These are phyloP conservation scores for Amazona ochrocephala DNA, from an alignment of 2,797 vertebrate species.

Conservation along the genomic window DNA sequence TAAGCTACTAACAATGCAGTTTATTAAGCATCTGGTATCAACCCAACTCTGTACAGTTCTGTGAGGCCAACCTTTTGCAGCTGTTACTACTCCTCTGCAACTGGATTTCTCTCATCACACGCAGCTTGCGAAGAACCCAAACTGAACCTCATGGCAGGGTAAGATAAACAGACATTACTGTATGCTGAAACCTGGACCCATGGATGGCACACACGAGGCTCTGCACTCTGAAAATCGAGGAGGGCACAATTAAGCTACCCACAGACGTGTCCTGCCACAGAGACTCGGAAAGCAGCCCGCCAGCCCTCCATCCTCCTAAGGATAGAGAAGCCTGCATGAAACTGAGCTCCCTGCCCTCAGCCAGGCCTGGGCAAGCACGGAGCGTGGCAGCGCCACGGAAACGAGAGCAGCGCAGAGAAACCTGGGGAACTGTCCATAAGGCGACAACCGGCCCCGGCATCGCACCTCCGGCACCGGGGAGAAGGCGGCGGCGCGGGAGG, in stretches of 20 bases:
- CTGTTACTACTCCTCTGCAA: background rate
- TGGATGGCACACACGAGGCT: rapidly evolving
- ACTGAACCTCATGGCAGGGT: rapidly evolving
- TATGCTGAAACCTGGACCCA: rapidly evolving
- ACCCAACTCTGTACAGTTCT: background rate
- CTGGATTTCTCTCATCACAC: background rate
- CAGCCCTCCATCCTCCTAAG: rapidly evolving
- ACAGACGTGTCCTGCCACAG: rapidly evolving
- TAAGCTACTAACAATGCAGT: background rate
- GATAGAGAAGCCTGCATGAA: rapidly evolving
- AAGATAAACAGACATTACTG: rapidly evolving
- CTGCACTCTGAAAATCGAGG: rapidly evolving
- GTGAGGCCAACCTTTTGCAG: background rate
- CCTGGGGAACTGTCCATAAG: rapidly evolving
- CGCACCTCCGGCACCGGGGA: rapidly evolving
- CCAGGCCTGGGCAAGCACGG: background rate
- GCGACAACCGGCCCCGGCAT: rapidly evolving
- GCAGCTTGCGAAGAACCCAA: rapidly evolving
- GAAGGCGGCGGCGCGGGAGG: rapidly evolving
- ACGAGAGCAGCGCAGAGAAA: rapidly evolving
- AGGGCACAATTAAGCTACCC: rapidly evolving
- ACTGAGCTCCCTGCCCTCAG: no score
- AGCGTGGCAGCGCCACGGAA: rapidly evolving
- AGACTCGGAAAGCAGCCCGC: rapidly evolving
- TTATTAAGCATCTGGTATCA: background rate